These are phyloP conservation scores for Phrixothrix hirtus DNA, from an alignment of 2,888 invertebrate species.

Conservation along the genomic window DNA sequence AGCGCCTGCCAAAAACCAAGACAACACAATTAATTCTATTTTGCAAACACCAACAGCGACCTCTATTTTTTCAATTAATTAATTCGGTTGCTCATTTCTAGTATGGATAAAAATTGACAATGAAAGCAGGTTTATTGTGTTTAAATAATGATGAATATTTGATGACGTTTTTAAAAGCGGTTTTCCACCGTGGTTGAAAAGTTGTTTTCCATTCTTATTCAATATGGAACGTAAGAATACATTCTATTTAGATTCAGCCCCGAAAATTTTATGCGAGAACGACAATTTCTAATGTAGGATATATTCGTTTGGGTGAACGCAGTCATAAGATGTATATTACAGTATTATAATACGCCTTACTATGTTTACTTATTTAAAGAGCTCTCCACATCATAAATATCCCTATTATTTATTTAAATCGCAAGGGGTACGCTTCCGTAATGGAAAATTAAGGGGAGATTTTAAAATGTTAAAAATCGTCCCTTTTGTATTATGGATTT, in stretches of 20 bases:
- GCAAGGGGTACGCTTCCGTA: conserved; percentile 41
- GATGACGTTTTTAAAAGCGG: too few species aligned
- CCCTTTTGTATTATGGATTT: conserved; percentile 32
- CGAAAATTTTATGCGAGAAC: conserved; percentile 1
- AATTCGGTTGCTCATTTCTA: too few species aligned
- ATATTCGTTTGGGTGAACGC: conserved; percentile 24
- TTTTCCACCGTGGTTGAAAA: neutral
- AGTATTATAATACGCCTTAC: conserved; percentile 37
- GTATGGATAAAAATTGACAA: too few species aligned
- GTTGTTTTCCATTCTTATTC: too few species aligned
- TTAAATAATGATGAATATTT: too few species aligned
- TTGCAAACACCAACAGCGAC: too few species aligned
- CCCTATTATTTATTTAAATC: conserved; percentile 51
- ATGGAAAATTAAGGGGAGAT: conserved; percentile 34
- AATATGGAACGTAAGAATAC: neutral
- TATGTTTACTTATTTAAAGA: conserved; percentile 44
- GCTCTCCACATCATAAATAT: conserved; percentile 49
- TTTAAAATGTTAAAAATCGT: conserved; percentile 34
- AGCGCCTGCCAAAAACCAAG: too few species aligned
- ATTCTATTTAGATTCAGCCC: conserved; percentile 7
- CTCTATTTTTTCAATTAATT: too few species aligned
- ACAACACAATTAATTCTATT: too few species aligned
- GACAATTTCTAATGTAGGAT: neutral
- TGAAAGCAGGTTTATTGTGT: too few species aligned
- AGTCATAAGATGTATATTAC: conserved; percentile 36